phyloP scores from a whole-genome alignment of 2,797 vertebrate genomes.

The Chelidonichthys spinosus region DNA sequence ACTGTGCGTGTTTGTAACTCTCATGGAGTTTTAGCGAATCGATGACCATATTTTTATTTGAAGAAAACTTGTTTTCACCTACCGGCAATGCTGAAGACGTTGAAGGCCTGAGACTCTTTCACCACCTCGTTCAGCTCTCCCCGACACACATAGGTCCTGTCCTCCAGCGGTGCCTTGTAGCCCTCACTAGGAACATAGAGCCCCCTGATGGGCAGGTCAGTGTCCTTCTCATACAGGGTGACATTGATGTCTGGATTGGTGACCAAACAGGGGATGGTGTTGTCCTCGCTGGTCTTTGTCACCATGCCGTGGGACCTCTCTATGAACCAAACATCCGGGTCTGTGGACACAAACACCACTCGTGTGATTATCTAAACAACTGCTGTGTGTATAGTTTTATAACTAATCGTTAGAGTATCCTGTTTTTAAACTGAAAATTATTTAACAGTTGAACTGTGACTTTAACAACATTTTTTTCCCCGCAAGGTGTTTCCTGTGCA shows the following conservation, averaged over 20 bases:
- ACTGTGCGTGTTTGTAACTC: constrained; percentile 10
- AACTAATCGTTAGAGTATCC: background rate
- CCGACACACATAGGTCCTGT: constrained; percentile 90
- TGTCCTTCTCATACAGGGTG: constrained; percentile 88
- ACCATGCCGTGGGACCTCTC: constrained; percentile 86
- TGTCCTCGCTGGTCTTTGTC: constrained; percentile 85
- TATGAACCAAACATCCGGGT: constrained; percentile 89
- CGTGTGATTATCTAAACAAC: background rate
- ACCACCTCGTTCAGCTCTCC: constrained; percentile 86
- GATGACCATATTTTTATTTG: constrained; percentile 28
- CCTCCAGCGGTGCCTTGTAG: constrained; percentile 89
- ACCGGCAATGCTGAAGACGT: constrained; percentile 90
- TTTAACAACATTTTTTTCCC: background rate
- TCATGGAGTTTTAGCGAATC: constrained; percentile 5
- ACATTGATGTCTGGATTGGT: constrained; percentile 90
- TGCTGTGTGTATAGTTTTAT: background rate
- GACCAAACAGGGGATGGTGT: constrained; percentile 91
- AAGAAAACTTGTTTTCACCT: constrained; percentile 40
- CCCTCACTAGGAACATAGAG: constrained; percentile 88
- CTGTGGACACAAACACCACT: constrained; percentile 69
- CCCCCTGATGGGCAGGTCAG: constrained; percentile 77
- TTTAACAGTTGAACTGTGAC: background rate
- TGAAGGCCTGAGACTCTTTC: constrained; percentile 86
- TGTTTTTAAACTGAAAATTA: background rate
- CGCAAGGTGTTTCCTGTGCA: background rate